A percentile compares a stretch with the other conserved stretches of the same genome.
phyloP scores from a whole-genome alignment of 2,888 invertebrate species.

The Eustalomyia histrio region DNA sequence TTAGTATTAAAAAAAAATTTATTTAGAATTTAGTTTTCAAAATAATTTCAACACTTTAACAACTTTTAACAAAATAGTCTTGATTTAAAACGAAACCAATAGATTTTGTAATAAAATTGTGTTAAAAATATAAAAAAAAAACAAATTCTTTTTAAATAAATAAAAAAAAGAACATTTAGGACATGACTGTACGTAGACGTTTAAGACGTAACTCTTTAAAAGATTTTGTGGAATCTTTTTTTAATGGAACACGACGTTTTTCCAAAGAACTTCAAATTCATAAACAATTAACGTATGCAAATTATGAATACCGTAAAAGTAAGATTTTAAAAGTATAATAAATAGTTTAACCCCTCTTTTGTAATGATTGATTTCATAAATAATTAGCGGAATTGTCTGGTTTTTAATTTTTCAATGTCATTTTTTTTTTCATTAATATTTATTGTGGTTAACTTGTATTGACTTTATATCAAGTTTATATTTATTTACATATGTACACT shows the following conservation, averaged over 20 bases:
- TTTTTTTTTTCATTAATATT: background rate
- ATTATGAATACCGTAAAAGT: conserved; percentile 31
- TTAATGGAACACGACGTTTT: conserved; percentile 67
- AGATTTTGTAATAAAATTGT: conserved; percentile 52
- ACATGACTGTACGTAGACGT: conserved; percentile 69
- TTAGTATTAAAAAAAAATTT: conserved; percentile 6
- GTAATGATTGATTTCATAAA: background rate
- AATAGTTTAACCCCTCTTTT: background rate
- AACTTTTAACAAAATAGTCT: conserved; percentile 55
- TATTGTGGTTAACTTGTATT: background rate
- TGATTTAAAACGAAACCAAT: conserved; percentile 3
- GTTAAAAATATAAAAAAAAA: background rate
- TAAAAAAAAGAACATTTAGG: background rate
- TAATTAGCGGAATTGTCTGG: background rate
- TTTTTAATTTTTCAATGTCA: conserved; percentile 1
- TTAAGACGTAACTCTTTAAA: conserved; percentile 70
- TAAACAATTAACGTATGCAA: conserved; percentile 11
- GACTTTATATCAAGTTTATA: background rate
- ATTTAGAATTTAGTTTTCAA: conserved; percentile 52
- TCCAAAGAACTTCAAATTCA: conserved; percentile 65
- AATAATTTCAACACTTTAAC: conserved; percentile 36
- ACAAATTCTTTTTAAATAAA: background rate
- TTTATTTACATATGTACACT: background rate
- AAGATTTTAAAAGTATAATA: conserved; percentile 30
- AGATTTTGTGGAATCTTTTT: conserved; percentile 67